Evolutionary conservation across 2,888 invertebrate genomes (phyloP), one percentile per base, ranked within the genome.

Genomic region (Ashinkailepas kermadecensis): DNA sequence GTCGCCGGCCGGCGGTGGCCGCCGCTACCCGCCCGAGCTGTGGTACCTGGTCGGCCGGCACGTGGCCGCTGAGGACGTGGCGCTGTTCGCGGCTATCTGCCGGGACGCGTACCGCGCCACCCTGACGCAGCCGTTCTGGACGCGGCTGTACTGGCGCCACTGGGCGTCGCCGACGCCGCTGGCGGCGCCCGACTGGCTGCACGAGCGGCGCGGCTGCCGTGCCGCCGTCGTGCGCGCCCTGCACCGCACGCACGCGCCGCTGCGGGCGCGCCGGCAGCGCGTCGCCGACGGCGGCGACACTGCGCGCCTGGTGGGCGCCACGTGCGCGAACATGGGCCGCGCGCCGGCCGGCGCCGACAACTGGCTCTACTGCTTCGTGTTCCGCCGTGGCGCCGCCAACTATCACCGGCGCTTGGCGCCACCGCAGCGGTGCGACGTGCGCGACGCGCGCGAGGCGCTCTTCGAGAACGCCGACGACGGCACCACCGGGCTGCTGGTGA

Each of bases 21-120:
- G 39, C 74, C 39, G 74, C 18, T 74, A 74, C 74, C 78, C 78
- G n/a, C 23, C 78, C 23, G 78, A 78, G 23, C 57, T 78, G 23
- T 78, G 78, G 78, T 57, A 78, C 78, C 23, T 78, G 78, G n/a
- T 78, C 57, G 78, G 57, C 23, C 57, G 78, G 15, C 78, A 78
- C 78, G 78, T 78, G 78, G 78, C 78, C 23, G 58, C 78, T 10
- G 78, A 78, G 25, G 78, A 78, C 58, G 78, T 78, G 23, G 78
- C 23, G 13, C 57, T n/a, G 9, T 78, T 78, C 58, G 57, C 78
- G 4, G 78, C 78, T n/a, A 23, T 78, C 78, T 78, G 78, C 15
- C 78, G 78, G 12, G 78, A 57, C 78, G 78, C 78, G 9, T 78
- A 78, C 78, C 78, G 78, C n/a, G 21, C 57, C 78, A 78, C 78